A percentile compares a stretch with the other conserved stretches of the same genome.
These are phyloP conservation scores for Phyllopteryx taeniolatus DNA, from an alignment of 2,113 vertebrate genomes.

Conservation along the genomic window DNA sequence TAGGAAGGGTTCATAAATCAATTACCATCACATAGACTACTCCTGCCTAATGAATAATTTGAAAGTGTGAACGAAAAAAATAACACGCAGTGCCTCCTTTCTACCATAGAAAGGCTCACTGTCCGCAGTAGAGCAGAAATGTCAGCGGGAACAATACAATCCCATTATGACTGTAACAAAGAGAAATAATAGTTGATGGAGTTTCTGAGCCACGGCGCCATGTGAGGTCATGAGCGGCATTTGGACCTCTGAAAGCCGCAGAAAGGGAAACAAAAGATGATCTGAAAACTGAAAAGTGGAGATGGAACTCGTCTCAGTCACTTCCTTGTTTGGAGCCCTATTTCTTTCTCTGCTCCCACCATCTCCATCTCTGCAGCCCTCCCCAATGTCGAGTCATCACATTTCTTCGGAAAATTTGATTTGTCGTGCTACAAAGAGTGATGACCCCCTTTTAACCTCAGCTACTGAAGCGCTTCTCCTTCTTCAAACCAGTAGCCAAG, in stretches of 20 bases:
- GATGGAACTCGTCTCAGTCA: slow-evolving; percentile 11
- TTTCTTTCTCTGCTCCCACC: slow-evolving; percentile 1
- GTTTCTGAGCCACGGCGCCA: slow-evolving; percentile 18
- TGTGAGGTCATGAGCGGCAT: slow-evolving; percentile 39
- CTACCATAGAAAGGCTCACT: slow-evolving; percentile 15
- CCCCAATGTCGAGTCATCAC: slow-evolving; percentile 55
- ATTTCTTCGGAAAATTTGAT: slow-evolving; percentile 55
- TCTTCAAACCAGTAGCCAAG: slow-evolving; percentile 37
- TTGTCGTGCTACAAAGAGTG: slow-evolving; percentile 43
- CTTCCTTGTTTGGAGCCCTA: slow-evolving; percentile 23
- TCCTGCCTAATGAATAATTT: slow-evolving; percentile 18
- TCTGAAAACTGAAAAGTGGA: slow-evolving; percentile 26
- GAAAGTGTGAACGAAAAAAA: slow-evolving; percentile 11
- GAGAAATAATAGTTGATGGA: slow-evolving; percentile 28
- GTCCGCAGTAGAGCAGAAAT: slow-evolving; percentile 19
- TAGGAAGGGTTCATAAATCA: background rate
- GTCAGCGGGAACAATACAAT: slow-evolving; percentile 29
- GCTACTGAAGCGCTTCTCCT: slow-evolving; percentile 33
- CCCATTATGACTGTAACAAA: slow-evolving; percentile 27
- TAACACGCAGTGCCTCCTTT: slow-evolving; percentile 6
- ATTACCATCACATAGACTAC: background rate
- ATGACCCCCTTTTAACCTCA: slow-evolving; percentile 58
- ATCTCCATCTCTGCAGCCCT: slow-evolving; percentile 32
- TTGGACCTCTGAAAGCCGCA: slow-evolving; percentile 1
- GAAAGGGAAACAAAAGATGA: slow-evolving; percentile 10